These are phyloP conservation scores for Galago senegalensis DNA, from an alignment of 2,797 vertebrate species.

Conservation along the genomic window DNA sequence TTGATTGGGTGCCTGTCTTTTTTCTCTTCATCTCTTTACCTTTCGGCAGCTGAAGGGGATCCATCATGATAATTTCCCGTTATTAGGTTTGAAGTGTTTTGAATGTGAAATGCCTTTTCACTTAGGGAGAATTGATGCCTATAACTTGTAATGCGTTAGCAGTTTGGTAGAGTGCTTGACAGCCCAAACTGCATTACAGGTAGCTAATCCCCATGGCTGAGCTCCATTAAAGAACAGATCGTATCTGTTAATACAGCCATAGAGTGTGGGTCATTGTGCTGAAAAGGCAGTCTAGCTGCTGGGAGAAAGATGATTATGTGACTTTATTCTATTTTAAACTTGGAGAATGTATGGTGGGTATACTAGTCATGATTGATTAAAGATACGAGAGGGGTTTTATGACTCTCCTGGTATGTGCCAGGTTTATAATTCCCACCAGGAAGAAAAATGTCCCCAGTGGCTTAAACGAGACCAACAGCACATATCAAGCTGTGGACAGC, in stretches of 20 bases:
- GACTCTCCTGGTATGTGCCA: slow-evolving; percentile 75
- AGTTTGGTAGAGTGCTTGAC: slow-evolving; percentile 86
- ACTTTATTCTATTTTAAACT: slow-evolving; percentile 89
- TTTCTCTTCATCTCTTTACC: slow-evolving; percentile 81
- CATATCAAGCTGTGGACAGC: slow-evolving; percentile 42
- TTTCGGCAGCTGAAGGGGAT: slow-evolving; percentile 86
- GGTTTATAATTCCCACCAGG: slow-evolving; percentile 78
- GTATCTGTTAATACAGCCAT: slow-evolving; percentile 90
- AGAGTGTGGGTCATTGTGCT: slow-evolving; percentile 89
- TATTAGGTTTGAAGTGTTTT: slow-evolving; percentile 91
- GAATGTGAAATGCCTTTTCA: slow-evolving; percentile 91
- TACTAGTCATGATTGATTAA: slow-evolving; percentile 88
- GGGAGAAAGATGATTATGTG: slow-evolving; percentile 89
- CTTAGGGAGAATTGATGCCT: slow-evolving; percentile 90
- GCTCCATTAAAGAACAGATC: slow-evolving; percentile 91
- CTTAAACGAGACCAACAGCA: slow-evolving; percentile 74
- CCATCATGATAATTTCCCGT: slow-evolving; percentile 90
- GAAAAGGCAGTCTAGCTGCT: slow-evolving; percentile 87
- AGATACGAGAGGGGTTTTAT: slow-evolving; percentile 86
- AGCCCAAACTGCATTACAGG: slow-evolving; percentile 89
- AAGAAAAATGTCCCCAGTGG: slow-evolving; percentile 79
- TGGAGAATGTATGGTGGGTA: slow-evolving; percentile 84
- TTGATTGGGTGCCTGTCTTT: slow-evolving; percentile 85
- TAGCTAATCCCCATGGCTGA: slow-evolving; percentile 90
- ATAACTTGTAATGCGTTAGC: slow-evolving; percentile 88